Base-by-base conservation (phyloP, 1,140 invertebrate species). In the Drosophila prosaltans region DNA sequence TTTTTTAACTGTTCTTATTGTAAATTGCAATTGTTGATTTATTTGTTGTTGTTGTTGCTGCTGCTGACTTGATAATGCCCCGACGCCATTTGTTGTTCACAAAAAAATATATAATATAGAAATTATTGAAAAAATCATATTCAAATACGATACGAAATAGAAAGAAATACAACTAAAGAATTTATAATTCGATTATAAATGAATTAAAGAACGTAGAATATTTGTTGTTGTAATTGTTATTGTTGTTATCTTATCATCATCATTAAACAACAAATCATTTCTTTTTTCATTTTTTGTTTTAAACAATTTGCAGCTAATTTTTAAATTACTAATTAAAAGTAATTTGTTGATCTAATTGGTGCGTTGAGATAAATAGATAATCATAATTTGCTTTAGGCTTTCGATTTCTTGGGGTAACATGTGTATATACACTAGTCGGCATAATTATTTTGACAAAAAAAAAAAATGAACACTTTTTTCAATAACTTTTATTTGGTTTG, bases 371-470 rank as follows among this genome's bases (percentile, higher is more conserved):
- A 58, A 2, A n/a, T 70, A 67, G 75, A 78, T 78, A 36, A 36
- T 36, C 3, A 36, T 73, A 79, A 77, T 68, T 51, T 51, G 45
- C 45, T 51, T 51, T 51, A 51, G 45, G 45, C 45, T 51, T 51
- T 51, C 45, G 90, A 91, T 91, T 91, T 91, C 90, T 91, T 91
- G 90, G 78, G 82, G 71, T 59, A 75, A 78, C 59, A 78, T 89
- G 83, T 88, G 24, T 26, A 16, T 16, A 16, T 16, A n/a, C n/a
- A n/a, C n/a, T n/a, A n/a, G n/a, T n/a, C n/a, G n/a, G n/a, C n/a
- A n/a, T n/a, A n/a, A n/a, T n/a, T n/a, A n/a, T n/a, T n/a, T n/a
- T n/a, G n/a, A n/a, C n/a, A n/a, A n/a, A n/a, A n/a, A n/a, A n/a
- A n/a, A n/a, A n/a, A n/a, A n/a, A n/a, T n/a, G n/a, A n/a, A n/a